Conservation (phyloP, 2,113 vertebrate genomes). For the Corythaixoides concolor region DNA sequence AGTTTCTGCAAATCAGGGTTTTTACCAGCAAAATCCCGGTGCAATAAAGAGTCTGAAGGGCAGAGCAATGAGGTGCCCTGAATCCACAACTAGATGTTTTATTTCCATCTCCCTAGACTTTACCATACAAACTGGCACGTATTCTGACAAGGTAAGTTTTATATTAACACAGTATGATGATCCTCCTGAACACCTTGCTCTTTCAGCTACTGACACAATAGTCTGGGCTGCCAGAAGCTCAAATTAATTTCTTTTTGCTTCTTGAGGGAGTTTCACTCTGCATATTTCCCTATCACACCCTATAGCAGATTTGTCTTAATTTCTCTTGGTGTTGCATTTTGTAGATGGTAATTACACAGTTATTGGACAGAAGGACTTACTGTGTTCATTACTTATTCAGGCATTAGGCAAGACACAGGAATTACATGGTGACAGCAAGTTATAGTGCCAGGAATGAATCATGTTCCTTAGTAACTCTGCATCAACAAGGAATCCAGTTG, state of each 20-base stretch:
- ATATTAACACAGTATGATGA: background rate
- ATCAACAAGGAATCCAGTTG: background rate
- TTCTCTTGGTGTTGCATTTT: background rate
- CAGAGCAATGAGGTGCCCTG: background rate
- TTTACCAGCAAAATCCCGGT: background rate
- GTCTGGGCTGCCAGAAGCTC: accelerated
- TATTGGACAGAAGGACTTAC: background rate
- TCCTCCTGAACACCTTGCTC: background rate
- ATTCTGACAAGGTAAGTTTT: background rate
- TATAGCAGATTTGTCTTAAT: background rate
- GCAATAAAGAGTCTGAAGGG: background rate
- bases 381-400: background rate
- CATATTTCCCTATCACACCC: background rate
- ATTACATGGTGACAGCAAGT: background rate
- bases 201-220: background rate
- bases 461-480: background rate
- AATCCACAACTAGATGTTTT: background rate
- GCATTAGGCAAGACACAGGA: background rate
- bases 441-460: background rate
- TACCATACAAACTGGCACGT: background rate
- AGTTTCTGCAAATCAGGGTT: background rate
- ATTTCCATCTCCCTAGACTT: background rate
- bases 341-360: background rate
- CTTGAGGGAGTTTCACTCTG: background rate
- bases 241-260: background rate